Base-by-base conservation (phyloP, 92 coral and sea anemone genomes). In the Palythoa caribaeorum region DNA sequence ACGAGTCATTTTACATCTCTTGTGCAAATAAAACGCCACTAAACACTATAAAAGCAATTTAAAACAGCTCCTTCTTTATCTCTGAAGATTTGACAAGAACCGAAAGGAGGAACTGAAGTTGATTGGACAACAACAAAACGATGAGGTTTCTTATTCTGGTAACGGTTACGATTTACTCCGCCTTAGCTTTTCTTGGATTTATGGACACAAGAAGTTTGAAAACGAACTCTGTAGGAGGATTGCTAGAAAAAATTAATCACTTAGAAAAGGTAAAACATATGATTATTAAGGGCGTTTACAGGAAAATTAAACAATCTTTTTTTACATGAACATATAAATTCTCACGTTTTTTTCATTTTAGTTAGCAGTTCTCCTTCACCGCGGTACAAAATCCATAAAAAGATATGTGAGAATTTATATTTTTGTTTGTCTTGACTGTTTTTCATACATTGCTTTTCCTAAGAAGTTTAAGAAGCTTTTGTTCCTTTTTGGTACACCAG, bases 1-100 rank as follows among this genome's bases (percentile, higher is more conserved):
- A 39, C 78, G 78, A 73, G 35, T 38, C 55, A 38, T 16, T 38
- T 38, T 73, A 73, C 19, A 73, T 73, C 78, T 1, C 20, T 73
- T 73, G 54, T 73, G 78, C 39, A 73, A 73, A 73, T 17, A 73
- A 37, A 19, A 20, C 44, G 47, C 55, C 55, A 15, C 48, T 15
- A 73, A 73, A 39, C 13, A 37, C 48, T 73, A 73, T 44, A 73
- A 38, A 16, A 73, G 54, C 14, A 73, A 17, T 11, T 15, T 73
- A 2, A 9, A 40, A 20, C n/a, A 44, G 20, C 14, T 37, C 2
- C 36, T 15, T 38, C 1, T 15, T 14, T 9, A 19, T 38, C 38
- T 12, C 38, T 72, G 16, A 19, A 3, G 77, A 36, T 37, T 72
- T 52, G 17, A 72, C 21, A 16, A 44, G 15, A 40, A 14, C 52